phyloP scores from a whole-genome alignment of 2,888 invertebrate species.

The Drosophila helvetica region DNA sequence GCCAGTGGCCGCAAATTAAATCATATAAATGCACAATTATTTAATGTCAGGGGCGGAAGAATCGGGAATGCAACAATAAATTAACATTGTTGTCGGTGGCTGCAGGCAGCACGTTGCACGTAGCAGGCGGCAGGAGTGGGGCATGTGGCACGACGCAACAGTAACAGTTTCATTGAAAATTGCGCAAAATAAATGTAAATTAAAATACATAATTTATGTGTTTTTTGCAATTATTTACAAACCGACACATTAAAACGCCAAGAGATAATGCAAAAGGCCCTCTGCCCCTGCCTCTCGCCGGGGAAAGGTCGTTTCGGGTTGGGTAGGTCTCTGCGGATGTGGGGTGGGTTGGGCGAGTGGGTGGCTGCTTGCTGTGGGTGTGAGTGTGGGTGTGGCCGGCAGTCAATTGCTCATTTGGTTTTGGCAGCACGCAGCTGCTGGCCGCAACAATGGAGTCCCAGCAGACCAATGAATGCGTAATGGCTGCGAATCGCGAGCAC shows the following conservation, averaged over 20 bases:
- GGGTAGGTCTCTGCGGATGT: not conserved
- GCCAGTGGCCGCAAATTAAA: slow-evolving; percentile 78
- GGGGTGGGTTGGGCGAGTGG: slow-evolving; percentile 8
- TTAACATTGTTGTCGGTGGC: slow-evolving; percentile 40
- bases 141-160: not conserved
- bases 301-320: not conserved
- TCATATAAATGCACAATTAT: slow-evolving; percentile 80
- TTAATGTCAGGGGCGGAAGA: slow-evolving; percentile 62
- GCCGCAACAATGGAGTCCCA: slow-evolving; percentile 67
- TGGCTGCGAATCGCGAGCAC: slow-evolving; percentile 44
- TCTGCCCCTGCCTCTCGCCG: not conserved
- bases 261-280: slow-evolving; percentile 64
- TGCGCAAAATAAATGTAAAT: slow-evolving; percentile 78
- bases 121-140: not conserved
- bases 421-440: slow-evolving; percentile 76
- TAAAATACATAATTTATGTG: slow-evolving; percentile 79
- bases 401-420: slow-evolving; percentile 80
- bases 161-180: slow-evolving; percentile 62
- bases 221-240: slow-evolving; percentile 78
- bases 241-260: slow-evolving; percentile 78
- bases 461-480: slow-evolving; percentile 79
- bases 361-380: not conserved
- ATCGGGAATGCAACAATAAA: slow-evolving; percentile 45
- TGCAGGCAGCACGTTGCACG: slow-evolving; percentile 8
- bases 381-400: slow-evolving; percentile 45